Conservation (phyloP, 2,113 vertebrate genomes). For the Vanacampus margaritifer region DNA sequence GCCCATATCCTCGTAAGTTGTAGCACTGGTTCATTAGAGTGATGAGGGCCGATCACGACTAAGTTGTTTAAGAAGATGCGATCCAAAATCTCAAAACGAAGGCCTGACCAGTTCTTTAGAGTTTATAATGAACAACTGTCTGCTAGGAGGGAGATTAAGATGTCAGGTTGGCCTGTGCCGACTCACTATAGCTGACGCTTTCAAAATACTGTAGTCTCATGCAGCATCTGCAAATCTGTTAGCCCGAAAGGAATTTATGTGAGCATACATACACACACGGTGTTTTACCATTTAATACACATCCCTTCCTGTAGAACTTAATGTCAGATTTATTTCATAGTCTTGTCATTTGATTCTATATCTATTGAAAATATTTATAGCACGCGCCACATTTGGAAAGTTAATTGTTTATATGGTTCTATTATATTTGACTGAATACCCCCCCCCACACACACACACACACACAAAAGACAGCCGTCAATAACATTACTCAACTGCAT, state of each 20-base stretch:
- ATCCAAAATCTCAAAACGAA: neutral
- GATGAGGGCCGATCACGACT: neutral
- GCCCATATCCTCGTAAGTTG: neutral
- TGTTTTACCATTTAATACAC: no score
- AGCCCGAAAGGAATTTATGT: neutral
- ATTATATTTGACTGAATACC: neutral
- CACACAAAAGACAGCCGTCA: no score
- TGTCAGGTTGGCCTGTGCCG: conserved; percentile 5
- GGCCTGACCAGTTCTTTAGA: neutral
- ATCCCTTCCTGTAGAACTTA: no score
- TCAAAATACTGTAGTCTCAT: conserved; percentile 3
- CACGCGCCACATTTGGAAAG: no score
- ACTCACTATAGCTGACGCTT: conserved; percentile 10
- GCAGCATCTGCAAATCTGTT: conserved; percentile 9
- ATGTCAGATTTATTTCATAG: neutral
- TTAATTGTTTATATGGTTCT: no score
- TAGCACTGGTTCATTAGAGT: conserved; percentile 1
- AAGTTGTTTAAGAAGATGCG: neutral
- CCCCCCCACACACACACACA: no score
- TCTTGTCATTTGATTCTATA: neutral
- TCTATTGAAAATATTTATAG: no score
- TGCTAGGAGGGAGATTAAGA: conserved; percentile 5
- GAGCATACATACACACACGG: neutral
- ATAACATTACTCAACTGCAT: neutral
- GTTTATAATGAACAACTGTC: conserved; percentile 5